phyloP scores from a whole-genome alignment of 2,888 invertebrate genomes.

The Acleris holmiana region DNA sequence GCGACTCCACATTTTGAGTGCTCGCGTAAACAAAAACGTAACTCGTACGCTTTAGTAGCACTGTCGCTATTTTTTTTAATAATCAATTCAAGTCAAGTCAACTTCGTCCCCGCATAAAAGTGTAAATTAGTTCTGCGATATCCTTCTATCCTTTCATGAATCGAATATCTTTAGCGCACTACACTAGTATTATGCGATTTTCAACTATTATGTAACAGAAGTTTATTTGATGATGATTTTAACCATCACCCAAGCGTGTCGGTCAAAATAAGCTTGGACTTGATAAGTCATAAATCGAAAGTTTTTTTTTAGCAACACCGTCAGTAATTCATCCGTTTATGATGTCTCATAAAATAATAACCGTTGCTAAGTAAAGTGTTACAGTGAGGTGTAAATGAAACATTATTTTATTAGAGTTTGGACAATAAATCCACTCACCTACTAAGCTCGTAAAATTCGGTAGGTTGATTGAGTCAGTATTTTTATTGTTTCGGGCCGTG shows the following conservation, averaged over 20 bases:
- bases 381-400: constrained; percentile 72
- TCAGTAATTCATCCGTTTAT: constrained; percentile 38
- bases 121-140: no score
- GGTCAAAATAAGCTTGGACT: neutral
- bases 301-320: constrained; percentile 30
- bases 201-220: no score
- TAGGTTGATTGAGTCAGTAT: constrained; percentile 83
- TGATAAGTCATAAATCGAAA: constrained; percentile 12
- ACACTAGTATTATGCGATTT: no score
- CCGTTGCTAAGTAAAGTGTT: constrained; percentile 51
- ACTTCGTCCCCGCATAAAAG: no score
- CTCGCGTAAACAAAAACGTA: no score
- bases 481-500: constrained; percentile 81
- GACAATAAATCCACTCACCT: constrained; percentile 79
- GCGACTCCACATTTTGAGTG: no score
- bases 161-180: no score
- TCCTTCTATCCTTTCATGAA: no score
- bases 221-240: no score
- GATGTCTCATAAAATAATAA: constrained; percentile 48
- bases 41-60: no score
- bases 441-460: constrained; percentile 75
- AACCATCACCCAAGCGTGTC: neutral
- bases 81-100: no score
- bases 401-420: constrained; percentile 70
- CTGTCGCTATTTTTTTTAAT: no score